A percentile compares a stretch with the other conserved stretches of the same genome.
phyloP scores from a whole-genome alignment of 1,140 invertebrate genomes.

The Maconellicoccus hirsutus region DNA sequence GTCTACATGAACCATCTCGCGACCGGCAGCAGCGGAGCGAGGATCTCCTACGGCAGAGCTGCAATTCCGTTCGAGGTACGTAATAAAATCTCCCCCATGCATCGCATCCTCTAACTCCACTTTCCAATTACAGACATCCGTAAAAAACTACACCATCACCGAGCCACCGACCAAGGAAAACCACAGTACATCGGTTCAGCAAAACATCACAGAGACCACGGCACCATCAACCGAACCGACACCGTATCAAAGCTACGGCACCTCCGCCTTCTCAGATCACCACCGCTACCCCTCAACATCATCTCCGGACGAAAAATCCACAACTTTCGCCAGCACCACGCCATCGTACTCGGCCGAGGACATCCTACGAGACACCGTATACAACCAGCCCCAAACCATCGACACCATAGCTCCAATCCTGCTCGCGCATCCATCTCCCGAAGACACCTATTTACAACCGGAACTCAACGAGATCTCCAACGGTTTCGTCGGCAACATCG shows the following conservation, averaged over 20 bases:
- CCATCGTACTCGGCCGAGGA: neutral
- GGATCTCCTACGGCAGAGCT: neutral
- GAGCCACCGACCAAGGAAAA: no score
- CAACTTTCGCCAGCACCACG: neutral
- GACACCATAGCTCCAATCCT: neutral
- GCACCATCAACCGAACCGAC: no score
- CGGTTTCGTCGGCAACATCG: neutral
- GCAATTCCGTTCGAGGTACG: neutral
- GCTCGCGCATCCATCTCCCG: neutral
- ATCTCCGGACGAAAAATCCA: no score
- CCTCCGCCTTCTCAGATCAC: no score
- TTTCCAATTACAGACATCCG: no score
- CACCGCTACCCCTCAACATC: no score
- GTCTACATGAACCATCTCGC: slow-evolving; percentile 38
- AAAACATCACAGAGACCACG: no score
- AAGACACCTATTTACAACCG: neutral
- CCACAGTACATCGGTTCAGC: no score
- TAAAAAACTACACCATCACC: no score
- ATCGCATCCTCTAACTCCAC: no score
- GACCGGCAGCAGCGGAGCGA: neutral
- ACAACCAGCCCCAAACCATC: neutral
- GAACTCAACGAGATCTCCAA: neutral
- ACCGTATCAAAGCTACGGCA: no score
- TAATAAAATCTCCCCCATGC: no score
- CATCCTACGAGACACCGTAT: neutral